Evolutionary conservation across 2,113 vertebrate genomes (phyloP), one percentile per base, ranked within the genome.

Genomic region (Pseudopipra pipra): DNA sequence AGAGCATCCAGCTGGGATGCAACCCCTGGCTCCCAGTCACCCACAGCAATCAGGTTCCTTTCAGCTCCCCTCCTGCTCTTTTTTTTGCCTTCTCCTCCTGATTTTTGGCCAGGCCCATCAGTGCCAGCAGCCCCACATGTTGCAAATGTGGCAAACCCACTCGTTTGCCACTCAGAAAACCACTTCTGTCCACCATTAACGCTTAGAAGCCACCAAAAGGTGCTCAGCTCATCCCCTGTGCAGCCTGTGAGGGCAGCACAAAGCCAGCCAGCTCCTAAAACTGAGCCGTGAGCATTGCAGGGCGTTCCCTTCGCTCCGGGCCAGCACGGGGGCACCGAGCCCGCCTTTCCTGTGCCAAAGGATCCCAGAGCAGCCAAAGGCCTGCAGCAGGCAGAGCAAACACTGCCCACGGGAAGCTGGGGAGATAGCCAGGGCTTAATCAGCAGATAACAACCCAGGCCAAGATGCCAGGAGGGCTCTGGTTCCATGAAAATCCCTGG

Each of bases 161-260:
- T 14, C 46, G 6, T 56, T 54, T 63, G 5, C 62, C 39, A 28
- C 25, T 14, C 66, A 68, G 49, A 14, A 25, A 13, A 33, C 8
- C n/a, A 37, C 24, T 8, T 33, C 7, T 37, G 9, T 47, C 62
- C 62, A 51, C 6, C 30, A 37, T 11, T 16, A 11, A 20, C 5
- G 22, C 20, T 58, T 24, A 8, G 9, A 47, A 80, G 12, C 11
- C 68, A 58, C 73, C 37, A 24, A 68, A 31, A 7, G n/a, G 9
- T 0, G 0, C 65, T n/a, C 54, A 4, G 27, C 4, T 16, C 10
- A 13, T 66, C 12, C 14, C 15, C 5, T n/a, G 28, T 2, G 0
- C 23, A 13, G 51, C 22, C 19, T 20, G 7, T 25, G 31, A 16
- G 1, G 12, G 80, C 49, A 44, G 49, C 30, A 37, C 47, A 41